A percentile compares a stretch with the other conserved stretches of the same genome.
These are phyloP conservation scores for Falco punctatus DNA, from an alignment of 2,113 vertebrate species.

Conservation along the genomic window DNA sequence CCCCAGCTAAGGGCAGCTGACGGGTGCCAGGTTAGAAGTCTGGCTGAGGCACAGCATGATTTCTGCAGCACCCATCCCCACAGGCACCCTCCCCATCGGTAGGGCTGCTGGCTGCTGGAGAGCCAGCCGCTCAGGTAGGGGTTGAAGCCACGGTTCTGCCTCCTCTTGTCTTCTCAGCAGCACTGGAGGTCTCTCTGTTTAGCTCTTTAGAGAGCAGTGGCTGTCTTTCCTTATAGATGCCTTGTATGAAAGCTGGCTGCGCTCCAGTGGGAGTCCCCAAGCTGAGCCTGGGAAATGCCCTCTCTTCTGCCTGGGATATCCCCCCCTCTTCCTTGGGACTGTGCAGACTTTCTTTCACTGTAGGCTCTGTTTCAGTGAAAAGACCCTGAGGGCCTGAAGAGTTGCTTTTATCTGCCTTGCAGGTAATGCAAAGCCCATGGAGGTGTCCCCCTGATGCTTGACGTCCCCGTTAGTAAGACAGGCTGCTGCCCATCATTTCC, in stretches of 20 bases:
- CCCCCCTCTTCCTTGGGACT: background rate
- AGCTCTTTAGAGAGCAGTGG: background rate
- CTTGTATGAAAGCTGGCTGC: background rate
- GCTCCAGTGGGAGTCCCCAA: rapidly evolving
- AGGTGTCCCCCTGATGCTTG: background rate
- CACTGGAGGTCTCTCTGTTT: background rate
- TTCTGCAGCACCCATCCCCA: rapidly evolving
- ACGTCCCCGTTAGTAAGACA: background rate
- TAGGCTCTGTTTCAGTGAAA: background rate
- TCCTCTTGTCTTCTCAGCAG: background rate
- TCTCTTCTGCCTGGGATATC: background rate
- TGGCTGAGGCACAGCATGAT: background rate
- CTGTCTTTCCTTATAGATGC: background rate
- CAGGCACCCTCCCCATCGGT: rapidly evolving
- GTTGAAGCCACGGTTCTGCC: background rate
- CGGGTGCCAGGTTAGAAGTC: background rate
- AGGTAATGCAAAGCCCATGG: background rate
- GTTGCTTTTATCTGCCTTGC: background rate
- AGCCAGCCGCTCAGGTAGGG: rapidly evolving
- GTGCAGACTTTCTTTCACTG: background rate
- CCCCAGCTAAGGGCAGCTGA: background rate
- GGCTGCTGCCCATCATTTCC: rapidly evolving
- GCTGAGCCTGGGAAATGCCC: background rate
- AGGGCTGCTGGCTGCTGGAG: rapidly evolving
- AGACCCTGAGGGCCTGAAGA: background rate